These are phyloP conservation scores for Oceanodroma leucorhoa DNA, from an alignment of 2,797 vertebrate genomes.

Conservation along the genomic window DNA sequence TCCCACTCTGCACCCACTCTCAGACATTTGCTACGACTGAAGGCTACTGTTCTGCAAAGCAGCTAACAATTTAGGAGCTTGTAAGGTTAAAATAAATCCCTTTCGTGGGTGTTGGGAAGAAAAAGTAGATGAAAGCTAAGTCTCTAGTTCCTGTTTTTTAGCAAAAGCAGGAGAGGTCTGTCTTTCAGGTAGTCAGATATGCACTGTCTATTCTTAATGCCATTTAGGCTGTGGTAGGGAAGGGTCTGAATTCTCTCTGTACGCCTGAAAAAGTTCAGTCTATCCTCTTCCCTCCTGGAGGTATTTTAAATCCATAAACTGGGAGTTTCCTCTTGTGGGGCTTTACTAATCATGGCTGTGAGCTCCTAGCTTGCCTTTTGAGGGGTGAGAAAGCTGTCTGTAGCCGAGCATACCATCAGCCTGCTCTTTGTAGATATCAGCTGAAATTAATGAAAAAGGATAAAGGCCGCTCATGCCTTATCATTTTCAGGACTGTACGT, in stretches of 20 bases:
- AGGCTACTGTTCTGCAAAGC: neutral
- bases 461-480: neutral
- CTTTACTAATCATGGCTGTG: neutral
- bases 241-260: neutral
- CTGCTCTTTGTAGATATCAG: neutral
- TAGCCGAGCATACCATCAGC: neutral
- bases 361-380: neutral
- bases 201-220: neutral
- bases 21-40: fast-evolving
- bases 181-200: neutral
- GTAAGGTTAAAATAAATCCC: neutral
- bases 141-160: neutral
- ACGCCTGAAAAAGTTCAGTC: neutral
- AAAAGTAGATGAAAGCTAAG: neutral
- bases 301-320: neutral
- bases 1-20: fast-evolving
- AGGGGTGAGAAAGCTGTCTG: neutral
- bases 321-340: neutral
- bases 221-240: no score
- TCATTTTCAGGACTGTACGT: conserved; percentile 84
- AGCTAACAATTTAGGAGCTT: neutral
- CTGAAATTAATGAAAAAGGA: neutral
- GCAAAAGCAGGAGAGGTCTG: neutral
- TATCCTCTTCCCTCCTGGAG: fast-evolving
- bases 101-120: neutral